Evolutionary conservation across 2,797 vertebrate species (phyloP).

Genomic region (Epinephelus malabaricus): DNA sequence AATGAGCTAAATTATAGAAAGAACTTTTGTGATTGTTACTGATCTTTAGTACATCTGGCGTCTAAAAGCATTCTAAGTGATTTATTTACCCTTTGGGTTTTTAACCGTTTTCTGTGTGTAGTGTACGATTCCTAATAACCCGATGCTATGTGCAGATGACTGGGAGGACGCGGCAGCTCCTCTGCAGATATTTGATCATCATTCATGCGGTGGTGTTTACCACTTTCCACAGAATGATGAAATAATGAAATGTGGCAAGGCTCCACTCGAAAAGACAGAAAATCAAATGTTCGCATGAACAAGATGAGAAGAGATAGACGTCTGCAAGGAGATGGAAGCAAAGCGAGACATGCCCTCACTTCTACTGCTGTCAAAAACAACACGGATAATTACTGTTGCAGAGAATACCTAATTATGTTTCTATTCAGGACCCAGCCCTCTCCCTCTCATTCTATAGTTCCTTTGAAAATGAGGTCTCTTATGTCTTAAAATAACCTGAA

Average conservation of each 20-base stretch:
- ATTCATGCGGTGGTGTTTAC: slow-evolving; percentile 57
- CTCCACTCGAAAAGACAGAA: slow-evolving; percentile 20
- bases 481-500: slow-evolving; percentile 75
- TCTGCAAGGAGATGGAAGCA: slow-evolving; percentile 35
- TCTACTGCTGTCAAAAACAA: slow-evolving; percentile 55
- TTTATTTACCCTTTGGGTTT: slow-evolving; percentile 25
- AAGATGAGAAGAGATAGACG: slow-evolving; percentile 36
- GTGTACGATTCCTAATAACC: slow-evolving; percentile 19
- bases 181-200: slow-evolving; percentile 52
- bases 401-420: slow-evolving; percentile 69
- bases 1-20: slow-evolving; percentile 35
- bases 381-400: slow-evolving; percentile 60
- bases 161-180: slow-evolving; percentile 24
- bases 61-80: slow-evolving; percentile 31
- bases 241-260: slow-evolving; percentile 49
- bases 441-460: slow-evolving; percentile 54
- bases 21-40: slow-evolving; percentile 36
- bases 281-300: slow-evolving; percentile 36
- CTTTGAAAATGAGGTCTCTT: slow-evolving; percentile 69
- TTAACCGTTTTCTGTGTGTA: slow-evolving; percentile 10
- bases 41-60: slow-evolving; percentile 35
- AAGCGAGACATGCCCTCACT: slow-evolving; percentile 44
- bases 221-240: slow-evolving; percentile 33
- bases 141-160: slow-evolving; percentile 19
- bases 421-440: slow-evolving; percentile 54